Percentiles rank a stretch among this genome's conserved stretches.
Evolutionary conservation across 2,888 invertebrate species (phyloP).

Genomic region (Coenonympha glycerion): DNA sequence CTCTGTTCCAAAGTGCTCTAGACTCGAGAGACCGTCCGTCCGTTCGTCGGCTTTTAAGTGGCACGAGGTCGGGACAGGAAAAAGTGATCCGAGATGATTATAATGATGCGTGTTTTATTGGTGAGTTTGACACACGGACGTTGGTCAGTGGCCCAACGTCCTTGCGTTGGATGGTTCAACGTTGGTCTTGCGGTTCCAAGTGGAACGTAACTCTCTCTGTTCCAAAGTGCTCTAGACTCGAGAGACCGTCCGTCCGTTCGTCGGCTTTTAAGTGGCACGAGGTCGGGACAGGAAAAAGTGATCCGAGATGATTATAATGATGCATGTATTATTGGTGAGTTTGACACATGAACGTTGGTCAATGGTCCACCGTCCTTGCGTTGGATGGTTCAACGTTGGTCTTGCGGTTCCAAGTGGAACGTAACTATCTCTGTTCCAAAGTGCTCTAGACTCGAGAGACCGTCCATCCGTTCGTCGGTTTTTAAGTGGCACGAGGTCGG

Average conservation of each 20-base stretch:
- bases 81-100: not conserved
- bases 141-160: too few relatives aligned
- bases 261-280: not conserved
- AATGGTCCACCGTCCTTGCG: too few relatives aligned
- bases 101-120: too few relatives aligned
- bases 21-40: not conserved
- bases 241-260: not conserved
- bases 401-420: not conserved
- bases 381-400: too few relatives aligned
- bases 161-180: too few relatives aligned
- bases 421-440: not conserved
- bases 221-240: not conserved
- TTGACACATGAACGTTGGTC: too few relatives aligned
- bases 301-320: not conserved
- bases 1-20: not conserved
- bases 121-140: too few relatives aligned
- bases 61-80: not conserved
- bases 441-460: not conserved
- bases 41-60: not conserved
- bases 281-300: not conserved
- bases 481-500: not conserved
- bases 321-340: too few relatives aligned
- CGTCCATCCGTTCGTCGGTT: not conserved
- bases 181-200: not conserved
- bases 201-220: not conserved